Base-by-base conservation (phyloP, 2,888 invertebrate genomes). In the Tipula unca region DNA sequence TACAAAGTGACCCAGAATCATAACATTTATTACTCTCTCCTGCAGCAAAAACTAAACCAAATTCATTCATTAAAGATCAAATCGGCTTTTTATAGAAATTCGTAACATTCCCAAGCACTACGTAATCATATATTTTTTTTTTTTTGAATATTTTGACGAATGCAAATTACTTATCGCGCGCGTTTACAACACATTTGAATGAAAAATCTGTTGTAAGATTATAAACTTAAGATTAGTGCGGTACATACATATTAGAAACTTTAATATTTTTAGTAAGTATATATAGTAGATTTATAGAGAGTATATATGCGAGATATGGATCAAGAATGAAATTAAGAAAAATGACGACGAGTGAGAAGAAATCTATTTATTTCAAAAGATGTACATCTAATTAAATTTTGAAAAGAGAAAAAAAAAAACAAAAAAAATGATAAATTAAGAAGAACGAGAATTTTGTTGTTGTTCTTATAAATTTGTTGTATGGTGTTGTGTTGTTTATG, bases 401-500 rank as follows among this genome's bases (percentile, higher is more conserved):
- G 69, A 69, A 69, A 69, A 69, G 0, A 69, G 25, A 17, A 17
- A 48, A 17, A 17, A 48, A 17, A 48, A 20, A 20, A 69, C n/a
- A 13, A 69, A 20, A 54, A 17, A 54, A 69, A 69, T 69, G 69
- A 69, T 69, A 69, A 69, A 69, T 69, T 69, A 69, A 69, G 69
- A 69, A 69, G 69, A 69, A 69, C 25, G 25, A 20, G 69, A 25
- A 69, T 25, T 48, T 69, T 69, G 69, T 69, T 69, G 69, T 69
- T 69, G 69, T 25, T 20, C 69, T 69, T 69, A 69, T 69, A 69
- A 69, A 13, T 69, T 69, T 69, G 69, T 25, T 69, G 69, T 25
- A 69, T 69, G 69, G 69, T 69, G 25, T 69, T 69, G 69, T 69
- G 69, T 69, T 69, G 69, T 69, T 69, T 69, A 69, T 69, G 69